These are phyloP conservation scores for Brachypteracias leptosomus DNA, from an alignment of 2,113 vertebrate genomes.

Conservation along the genomic window DNA sequence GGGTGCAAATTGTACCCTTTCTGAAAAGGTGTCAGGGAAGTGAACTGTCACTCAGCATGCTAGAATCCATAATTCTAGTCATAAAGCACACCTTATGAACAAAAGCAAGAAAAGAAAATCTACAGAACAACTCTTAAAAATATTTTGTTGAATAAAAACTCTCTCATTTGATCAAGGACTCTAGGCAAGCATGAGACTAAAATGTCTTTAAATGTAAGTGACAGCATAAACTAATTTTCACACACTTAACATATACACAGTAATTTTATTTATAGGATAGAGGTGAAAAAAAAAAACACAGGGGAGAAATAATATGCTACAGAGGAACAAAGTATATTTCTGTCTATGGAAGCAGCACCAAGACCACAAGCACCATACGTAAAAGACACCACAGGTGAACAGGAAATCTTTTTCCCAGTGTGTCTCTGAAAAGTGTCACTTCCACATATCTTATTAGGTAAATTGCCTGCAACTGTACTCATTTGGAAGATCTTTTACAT, in stretches of 20 bases:
- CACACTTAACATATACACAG: neutral
- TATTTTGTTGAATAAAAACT: neutral
- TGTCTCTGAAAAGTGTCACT: neutral
- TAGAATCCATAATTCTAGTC: neutral
- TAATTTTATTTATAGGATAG: neutral
- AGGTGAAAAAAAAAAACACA: neutral
- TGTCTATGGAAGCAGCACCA: neutral
- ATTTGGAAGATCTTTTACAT: conserved; percentile 42
- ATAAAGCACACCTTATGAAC: neutral
- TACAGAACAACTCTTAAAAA: neutral
- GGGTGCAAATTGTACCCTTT: neutral
- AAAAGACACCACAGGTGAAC: neutral
- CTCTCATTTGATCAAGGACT: neutral
- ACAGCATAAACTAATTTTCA: neutral
- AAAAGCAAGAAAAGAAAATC: neutral
- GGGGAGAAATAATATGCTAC: neutral
- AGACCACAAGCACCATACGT: neutral
- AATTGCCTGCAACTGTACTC: neutral
- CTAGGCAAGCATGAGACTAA: neutral
- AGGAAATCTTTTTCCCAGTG: neutral
- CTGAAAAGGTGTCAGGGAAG: neutral
- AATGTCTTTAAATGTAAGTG: neutral
- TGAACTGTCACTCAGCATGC: neutral
- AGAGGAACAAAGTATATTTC: neutral
- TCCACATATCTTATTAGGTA: conserved; percentile 33